A percentile compares a stretch with the other conserved stretches of the same genome.
These are phyloP conservation scores for Pemphredon lugubris DNA, from an alignment of 2,888 invertebrate species.

Conservation along the genomic window DNA sequence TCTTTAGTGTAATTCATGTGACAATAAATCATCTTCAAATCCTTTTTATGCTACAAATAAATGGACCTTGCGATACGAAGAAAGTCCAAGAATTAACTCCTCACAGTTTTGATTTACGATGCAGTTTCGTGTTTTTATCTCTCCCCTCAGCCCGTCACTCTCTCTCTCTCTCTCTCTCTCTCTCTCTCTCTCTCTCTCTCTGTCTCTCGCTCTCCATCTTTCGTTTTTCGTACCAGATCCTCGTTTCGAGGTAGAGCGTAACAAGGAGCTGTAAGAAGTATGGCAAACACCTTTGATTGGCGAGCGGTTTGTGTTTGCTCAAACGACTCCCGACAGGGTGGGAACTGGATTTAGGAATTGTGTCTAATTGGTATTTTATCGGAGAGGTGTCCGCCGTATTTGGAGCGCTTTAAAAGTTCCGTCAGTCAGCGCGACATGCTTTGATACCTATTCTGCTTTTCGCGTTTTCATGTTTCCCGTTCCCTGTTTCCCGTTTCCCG, in stretches of 20 bases:
- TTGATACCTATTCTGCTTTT: constrained; percentile 24
- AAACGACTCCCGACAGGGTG: constrained; percentile 1
- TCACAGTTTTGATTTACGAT: constrained; percentile 31
- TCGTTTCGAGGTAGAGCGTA: no score
- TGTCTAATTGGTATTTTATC: constrained; percentile 32
- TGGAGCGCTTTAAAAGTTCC: constrained; percentile 48
- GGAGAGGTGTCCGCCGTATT: constrained; percentile 35
- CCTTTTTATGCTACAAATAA: constrained; percentile 27
- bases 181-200: no score
- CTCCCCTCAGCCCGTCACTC: no score
- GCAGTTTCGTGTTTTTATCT: not conserved
- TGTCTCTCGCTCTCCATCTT: no score
- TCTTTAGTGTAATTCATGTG: constrained; percentile 34
- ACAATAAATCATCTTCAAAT: constrained; percentile 36
- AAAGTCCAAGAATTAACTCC: constrained; percentile 28
- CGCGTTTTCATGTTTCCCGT: no score
- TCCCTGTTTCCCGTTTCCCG: no score
- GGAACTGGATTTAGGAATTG: constrained; percentile 27
- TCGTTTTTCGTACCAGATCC: no score
- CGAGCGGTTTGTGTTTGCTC: constrained; percentile 36
- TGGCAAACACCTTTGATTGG: constrained; percentile 4
- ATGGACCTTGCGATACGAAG: constrained; percentile 29
- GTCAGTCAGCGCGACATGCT: constrained; percentile 52
- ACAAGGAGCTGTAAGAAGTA: not conserved
- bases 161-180: no score